Conservation (phyloP, 2,797 vertebrate genomes). For the Arremon brunneinucha region DNA sequence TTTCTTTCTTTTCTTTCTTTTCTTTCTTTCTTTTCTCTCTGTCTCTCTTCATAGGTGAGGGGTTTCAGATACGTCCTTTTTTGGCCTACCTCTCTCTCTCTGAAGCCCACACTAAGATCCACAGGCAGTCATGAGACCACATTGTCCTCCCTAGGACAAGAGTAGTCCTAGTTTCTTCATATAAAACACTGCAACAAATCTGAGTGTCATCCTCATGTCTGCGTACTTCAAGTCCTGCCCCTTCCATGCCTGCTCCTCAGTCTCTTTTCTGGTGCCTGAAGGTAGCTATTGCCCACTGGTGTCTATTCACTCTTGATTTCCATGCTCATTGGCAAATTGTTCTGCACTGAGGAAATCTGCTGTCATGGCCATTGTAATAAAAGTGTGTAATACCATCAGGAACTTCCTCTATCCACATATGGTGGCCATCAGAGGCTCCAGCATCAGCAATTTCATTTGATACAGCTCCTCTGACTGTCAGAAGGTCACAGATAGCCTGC, state of each 20-base stretch:
- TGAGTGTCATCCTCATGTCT: not conserved
- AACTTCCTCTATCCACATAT: conserved; percentile 57
- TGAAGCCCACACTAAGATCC: not conserved
- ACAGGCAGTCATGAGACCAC: not conserved
- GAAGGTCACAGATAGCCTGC: conserved; percentile 25
- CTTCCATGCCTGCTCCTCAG: not conserved
- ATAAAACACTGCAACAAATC: not conserved
- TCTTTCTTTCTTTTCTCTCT: too few species aligned
- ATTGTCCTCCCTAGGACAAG: not conserved
- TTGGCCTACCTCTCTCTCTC: not conserved
- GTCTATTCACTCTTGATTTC: not conserved
- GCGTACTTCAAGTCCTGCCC: not conserved
- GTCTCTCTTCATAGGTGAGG: not conserved
- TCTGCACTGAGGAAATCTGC: conserved; percentile 28
- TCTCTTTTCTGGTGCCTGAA: not conserved
- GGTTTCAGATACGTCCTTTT: not conserved
- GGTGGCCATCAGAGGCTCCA: conserved; percentile 38
- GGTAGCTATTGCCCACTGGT: not conserved
- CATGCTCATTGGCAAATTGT: not conserved
- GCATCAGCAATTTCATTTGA: conserved; percentile 24
- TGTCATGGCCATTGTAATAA: conserved; percentile 20
- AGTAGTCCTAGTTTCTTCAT: not conserved
- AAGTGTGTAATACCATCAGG: conserved; percentile 11
- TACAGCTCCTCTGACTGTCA: not conserved
- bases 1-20: accelerated